Base-by-base conservation (phyloP, 2,797 vertebrate genomes). In the Ceyx erithaca region DNA sequence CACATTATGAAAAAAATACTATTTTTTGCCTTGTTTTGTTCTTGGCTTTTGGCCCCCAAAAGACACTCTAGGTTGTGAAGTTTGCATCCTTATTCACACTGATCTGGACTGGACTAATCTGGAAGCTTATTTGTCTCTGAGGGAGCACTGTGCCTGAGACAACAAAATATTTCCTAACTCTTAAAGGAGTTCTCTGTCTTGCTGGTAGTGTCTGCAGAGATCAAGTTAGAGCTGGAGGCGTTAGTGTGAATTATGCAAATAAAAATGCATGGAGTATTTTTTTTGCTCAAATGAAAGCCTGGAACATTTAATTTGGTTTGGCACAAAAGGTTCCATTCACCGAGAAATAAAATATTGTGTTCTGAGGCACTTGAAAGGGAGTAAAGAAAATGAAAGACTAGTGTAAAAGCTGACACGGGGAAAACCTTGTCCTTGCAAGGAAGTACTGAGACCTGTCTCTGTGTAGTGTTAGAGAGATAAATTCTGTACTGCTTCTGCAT, bases 331-430 rank as follows among this genome's bases (percentile, higher is more conserved):
- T 90, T 94, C 72, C 14, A 83, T 87, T 96, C 81, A 89, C 79
- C 1, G 1, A 93, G 84, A 95, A 95, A 95, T 93, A 89, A 94
- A 95, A 89, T 89, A 90, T 82, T 95, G 95, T 82, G 45, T 95
- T 93, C 72, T 61, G 52, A 94, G 68, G n/a, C 9, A 5, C 18
- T 84, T 85, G 22, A 73, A 61, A 87, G 75, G 82, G 94, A 89
- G 61, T 58, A 93, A 92, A 88, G 83, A 88, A 90, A 94, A 88
- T 82, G 41, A 94, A 81, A 70, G 68, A 73, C 46, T 78, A 19
- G 22, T 89, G 71, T 75, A 92, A 85, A 94, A 80, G 14, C 72
- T 90, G 84, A 73, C 79, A 82, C 48, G 64, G 23, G 49, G 68
- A 89, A 93, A 95, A 52, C 16, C 48, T 72, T 90, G 61, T n/a